Conservation (phyloP, 2,113 vertebrate species). For the Protobothrops mucrosquamatus region DNA sequence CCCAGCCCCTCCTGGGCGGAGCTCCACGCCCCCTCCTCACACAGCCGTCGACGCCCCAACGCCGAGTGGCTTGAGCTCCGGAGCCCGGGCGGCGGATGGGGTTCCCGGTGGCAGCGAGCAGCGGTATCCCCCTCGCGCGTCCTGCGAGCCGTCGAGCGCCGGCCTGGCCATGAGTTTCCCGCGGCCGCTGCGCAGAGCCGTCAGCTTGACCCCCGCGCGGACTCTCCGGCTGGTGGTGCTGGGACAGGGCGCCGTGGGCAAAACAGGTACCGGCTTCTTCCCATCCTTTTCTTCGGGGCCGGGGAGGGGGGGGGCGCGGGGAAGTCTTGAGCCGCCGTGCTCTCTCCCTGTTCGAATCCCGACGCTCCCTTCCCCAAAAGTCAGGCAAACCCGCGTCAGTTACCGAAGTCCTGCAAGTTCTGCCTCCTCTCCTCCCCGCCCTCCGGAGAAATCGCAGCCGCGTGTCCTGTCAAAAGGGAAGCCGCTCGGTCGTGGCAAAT, state of each 20-base stretch:
- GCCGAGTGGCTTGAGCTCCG: constrained; percentile 27
- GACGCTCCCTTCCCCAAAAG: too few species aligned
- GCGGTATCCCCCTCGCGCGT: background rate
- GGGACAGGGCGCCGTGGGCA: constrained; percentile 72
- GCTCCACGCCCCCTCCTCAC: background rate
- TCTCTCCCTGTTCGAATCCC: background rate
- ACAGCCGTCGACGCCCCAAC: background rate
- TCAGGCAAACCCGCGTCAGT: background rate
- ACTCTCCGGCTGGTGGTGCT: constrained; percentile 69
- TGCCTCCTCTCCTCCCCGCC: background rate
- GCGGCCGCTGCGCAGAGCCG: constrained; percentile 68
- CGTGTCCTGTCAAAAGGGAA: background rate
- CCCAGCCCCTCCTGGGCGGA: background rate
- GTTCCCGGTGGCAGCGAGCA: background rate
- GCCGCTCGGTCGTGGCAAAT: background rate
- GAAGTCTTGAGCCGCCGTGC: background rate
- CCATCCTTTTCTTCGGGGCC: rapidly evolving
- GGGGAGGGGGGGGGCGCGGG: too few species aligned
- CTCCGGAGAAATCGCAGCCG: background rate
- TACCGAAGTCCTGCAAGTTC: too few species aligned
- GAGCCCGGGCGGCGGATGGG: background rate
- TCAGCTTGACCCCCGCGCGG: constrained; percentile 63
- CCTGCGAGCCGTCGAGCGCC: background rate
- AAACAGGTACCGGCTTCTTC: constrained; percentile 67
- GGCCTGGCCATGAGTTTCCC: constrained; percentile 69